Base-by-base conservation (phyloP, 2,113 vertebrate species). In the Galemys pyrenaicus region DNA sequence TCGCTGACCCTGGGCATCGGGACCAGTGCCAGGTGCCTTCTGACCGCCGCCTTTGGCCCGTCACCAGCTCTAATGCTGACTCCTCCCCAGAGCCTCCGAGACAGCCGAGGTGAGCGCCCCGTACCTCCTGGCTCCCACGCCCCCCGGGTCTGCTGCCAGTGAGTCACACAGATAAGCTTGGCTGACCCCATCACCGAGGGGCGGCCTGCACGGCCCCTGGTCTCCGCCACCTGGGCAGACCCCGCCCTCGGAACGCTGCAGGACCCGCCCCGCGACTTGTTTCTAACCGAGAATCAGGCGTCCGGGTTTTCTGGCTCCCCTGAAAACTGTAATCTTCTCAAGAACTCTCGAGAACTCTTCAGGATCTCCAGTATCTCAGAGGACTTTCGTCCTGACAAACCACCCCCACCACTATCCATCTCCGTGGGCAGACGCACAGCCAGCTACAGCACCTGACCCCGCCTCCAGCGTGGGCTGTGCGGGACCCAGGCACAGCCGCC, bases 351-450 rank as follows among this genome's bases (percentile, higher is more conserved):
- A 44, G 44, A 44, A 44, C 44, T n/a, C n/a, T n/a, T n/a, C n/a
- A n/a, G n/a, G n/a, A n/a, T n/a, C n/a, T n/a, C n/a, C 58, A 46
- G 16, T n/a, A 94, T 78, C 56, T 83, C 30, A 7, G 82, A 83
- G 49, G 54, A 60, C 35, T 51, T 49, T 88, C 35, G 80, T 86
- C 58, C 58, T 22, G 26, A 68, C 51, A 44, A 51, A 60, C 30
- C 9, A 46, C 17, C 60, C 41, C 78, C 54, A 30, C 37, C 24
- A 13, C 64, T 30, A 28, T 35, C 92, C 68, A 91, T 56, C 56
- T 58, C n/a, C 41, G 3, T 11, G 22, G 16, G 26, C 49, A 20
- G 88, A 84, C 77, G 49, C 3, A 2, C 10, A 6, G 1, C 60
- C 13, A 35, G 35, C n/a, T 24, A 37, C 28, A 24, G 5, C 54